Evolutionary conservation across 2,113 vertebrate genomes (phyloP).

Genomic region (Thermophis baileyi): DNA sequence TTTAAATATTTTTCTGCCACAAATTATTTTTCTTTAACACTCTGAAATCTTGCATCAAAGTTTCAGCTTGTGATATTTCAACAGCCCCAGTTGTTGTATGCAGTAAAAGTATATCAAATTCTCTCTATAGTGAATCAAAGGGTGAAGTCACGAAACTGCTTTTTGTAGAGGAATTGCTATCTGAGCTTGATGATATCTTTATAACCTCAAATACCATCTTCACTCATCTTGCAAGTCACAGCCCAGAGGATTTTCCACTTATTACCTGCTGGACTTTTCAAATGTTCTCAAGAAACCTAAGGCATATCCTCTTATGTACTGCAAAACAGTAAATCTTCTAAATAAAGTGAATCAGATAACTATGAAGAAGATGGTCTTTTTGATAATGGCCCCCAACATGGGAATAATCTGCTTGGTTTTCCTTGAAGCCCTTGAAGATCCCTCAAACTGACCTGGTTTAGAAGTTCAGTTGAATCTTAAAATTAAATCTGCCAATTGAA

Average conservation of each 20-base stretch:
- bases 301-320: neutral
- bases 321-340: neutral
- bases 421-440: neutral
- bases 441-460: neutral
- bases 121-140: neutral
- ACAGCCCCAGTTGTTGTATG: neutral
- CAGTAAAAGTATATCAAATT: fast-evolving
- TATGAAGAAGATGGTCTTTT: neutral
- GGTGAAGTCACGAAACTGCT: neutral
- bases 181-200: neutral
- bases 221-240: neutral
- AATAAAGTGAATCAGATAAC: neutral
- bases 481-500: neutral
- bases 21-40: neutral
- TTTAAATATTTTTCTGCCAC: neutral
- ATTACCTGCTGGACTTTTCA: neutral
- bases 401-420: neutral
- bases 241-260: neutral
- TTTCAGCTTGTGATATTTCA: neutral
- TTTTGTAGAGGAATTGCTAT: neutral
- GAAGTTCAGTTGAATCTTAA: neutral
- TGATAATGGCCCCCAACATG: too few species aligned
- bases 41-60: neutral
- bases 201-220: neutral
- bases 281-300: neutral